Base-by-base conservation (phyloP, 1,140 invertebrate genomes). In the Papilio machaon region DNA sequence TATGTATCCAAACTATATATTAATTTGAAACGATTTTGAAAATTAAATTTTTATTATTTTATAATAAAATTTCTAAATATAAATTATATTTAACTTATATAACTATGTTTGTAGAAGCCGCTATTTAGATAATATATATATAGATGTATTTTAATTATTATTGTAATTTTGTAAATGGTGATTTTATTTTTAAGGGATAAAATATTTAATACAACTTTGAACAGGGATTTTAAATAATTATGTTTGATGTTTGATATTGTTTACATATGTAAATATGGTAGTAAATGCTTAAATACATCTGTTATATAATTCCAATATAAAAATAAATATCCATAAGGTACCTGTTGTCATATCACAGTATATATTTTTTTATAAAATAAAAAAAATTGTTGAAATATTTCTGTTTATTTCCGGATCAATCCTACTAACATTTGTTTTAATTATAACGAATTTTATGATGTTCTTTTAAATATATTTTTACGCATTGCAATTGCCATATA, bases 341-440 rank as follows among this genome's bases (percentile, higher is more conserved):
- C 58, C 13, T 30, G 64, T 70, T 67, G 64, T 70, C 30, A 70
- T 70, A 70, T 70, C 64, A 70, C 13, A 35, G 17, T 38, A 35
- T 64, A 64, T 64, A 60, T 54, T 64, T 67, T 70, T 70, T 70
- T 70, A 15, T 35, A 35, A 67, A 70, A 70, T 70, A 70, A 70
- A 70, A 70, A 1, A 67, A 13, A 70, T 17, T 70, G 64, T 35
- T 70, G 15, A 35, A 35, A 35, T 70, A 38, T 38, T 17, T 70
- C 38, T 7, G 15, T 70, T 70, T 70, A 70, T 70, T 70, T 35
- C 64, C 15, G 23, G 13, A 70, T 35, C 35, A 35, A 70, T 70
- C 64, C 23, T 35, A 6, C 15, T 13, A 10, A 38, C 23, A 70
- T 3, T 35, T 35, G 30, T 23, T 30, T 11, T 10, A 19, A 60